Evolutionary conservation across 2,797 vertebrate genomes (phyloP).

Genomic region (Urocyon cinereoargenteus): DNA sequence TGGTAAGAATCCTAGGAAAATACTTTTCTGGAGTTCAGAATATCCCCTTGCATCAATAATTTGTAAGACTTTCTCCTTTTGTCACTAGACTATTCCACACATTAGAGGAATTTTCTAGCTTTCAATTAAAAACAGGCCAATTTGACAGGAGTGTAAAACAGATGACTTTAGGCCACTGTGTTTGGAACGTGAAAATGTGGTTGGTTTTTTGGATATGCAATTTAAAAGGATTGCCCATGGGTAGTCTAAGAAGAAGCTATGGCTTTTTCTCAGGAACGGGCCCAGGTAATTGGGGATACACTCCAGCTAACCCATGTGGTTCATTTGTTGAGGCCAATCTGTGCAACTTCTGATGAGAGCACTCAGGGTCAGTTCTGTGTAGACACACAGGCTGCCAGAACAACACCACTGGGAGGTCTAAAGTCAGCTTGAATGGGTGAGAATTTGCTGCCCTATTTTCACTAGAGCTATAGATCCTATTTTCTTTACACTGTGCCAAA

Average conservation of each 20-base stretch:
- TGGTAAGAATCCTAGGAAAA: background rate
- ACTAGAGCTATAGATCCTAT: background rate
- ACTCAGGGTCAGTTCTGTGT: background rate
- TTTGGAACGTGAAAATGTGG: constrained; percentile 18
- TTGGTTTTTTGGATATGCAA: background rate
- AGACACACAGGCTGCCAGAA: background rate
- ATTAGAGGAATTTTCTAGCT: background rate
- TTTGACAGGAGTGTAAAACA: background rate
- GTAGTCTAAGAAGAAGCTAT: background rate
- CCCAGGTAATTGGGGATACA: background rate
- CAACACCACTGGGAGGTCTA: background rate
- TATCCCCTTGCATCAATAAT: background rate
- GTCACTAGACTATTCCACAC: background rate
- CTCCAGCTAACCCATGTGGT: background rate
- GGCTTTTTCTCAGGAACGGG: background rate
- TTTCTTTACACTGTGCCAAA: background rate
- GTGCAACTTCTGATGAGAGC: background rate
- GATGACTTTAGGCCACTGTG: background rate
- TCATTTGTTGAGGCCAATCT: background rate
- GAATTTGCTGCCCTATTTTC: background rate
- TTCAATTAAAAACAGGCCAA: background rate
- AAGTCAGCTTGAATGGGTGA: background rate
- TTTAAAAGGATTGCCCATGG: background rate
- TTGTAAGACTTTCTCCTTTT: background rate
- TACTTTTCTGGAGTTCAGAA: background rate